Percentiles rank a stretch among this genome's conserved stretches.
These are phyloP conservation scores for Tarsius wallacei DNA, from an alignment of 2,797 vertebrate species.

Conservation along the genomic window DNA sequence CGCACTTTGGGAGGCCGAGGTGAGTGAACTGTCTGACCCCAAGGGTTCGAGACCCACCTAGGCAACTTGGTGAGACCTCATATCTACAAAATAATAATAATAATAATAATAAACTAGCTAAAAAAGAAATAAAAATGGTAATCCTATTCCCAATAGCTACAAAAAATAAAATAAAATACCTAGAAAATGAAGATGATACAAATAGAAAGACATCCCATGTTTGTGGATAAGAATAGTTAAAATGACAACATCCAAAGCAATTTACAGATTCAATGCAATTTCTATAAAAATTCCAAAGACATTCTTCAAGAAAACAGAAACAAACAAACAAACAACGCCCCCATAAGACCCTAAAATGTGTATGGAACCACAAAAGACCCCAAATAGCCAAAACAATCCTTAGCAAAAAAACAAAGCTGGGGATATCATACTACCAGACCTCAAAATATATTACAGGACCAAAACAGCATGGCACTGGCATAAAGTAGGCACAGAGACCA, in stretches of 20 bases:
- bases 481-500: background rate
- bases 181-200: background rate
- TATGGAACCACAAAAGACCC: background rate
- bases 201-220: background rate
- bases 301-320: background rate
- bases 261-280: background rate
- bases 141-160: background rate
- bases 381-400: background rate
- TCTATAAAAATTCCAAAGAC: background rate
- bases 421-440: background rate
- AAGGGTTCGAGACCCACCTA: no score
- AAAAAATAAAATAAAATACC: background rate
- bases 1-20: no score
- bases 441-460: background rate
- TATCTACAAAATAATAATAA: no score
- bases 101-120: no score
- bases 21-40: no score
- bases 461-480: background rate
- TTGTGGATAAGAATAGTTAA: background rate
- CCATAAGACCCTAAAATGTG: background rate
- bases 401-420: background rate
- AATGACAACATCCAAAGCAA: background rate
- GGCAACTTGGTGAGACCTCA: no score
- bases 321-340: background rate
- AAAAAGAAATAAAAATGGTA: background rate